Percentiles rank a stretch among this genome's conserved stretches.
phyloP scores from a whole-genome alignment of 2,797 vertebrate species.

The Bothrops alternatus region DNA sequence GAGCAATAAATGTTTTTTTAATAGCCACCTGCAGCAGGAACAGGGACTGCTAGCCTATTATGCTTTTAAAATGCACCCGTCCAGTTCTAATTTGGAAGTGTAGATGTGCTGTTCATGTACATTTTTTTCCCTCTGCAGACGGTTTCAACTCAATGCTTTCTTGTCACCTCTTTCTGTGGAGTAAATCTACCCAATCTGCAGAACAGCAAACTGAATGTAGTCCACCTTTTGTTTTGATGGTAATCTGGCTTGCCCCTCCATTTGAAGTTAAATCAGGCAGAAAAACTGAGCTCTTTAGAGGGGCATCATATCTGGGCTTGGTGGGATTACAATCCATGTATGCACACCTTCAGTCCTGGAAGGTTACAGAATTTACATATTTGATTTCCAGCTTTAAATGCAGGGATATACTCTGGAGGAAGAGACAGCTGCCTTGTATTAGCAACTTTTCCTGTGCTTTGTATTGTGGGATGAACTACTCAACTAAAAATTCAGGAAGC shows the following conservation, averaged over 20 bases:
- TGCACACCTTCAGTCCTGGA: neutral
- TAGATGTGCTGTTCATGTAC: neutral
- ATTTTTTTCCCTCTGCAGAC: neutral
- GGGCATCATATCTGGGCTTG: neutral
- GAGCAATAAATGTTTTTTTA: neutral
- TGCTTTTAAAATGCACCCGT: neutral
- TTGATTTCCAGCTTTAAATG: neutral
- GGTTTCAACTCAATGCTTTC: neutral
- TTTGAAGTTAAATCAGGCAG: neutral
- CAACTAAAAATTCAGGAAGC: neutral
- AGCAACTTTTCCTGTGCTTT: neutral
- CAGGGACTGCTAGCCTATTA: neutral
- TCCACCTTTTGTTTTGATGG: neutral
- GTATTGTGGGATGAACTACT: neutral
- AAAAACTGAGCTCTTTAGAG: neutral
- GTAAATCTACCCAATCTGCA: neutral
- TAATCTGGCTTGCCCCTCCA: no score
- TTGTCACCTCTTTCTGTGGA: neutral
- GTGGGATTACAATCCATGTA: neutral
- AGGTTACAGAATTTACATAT: neutral
- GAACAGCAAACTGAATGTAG: neutral
- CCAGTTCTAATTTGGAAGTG: neutral
- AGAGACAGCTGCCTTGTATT: neutral
- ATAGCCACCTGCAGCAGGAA: accelerated
- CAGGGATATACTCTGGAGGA: neutral